Evolutionary conservation across 2,113 vertebrate genomes (phyloP).

Genomic region (Urocolius indicus): DNA sequence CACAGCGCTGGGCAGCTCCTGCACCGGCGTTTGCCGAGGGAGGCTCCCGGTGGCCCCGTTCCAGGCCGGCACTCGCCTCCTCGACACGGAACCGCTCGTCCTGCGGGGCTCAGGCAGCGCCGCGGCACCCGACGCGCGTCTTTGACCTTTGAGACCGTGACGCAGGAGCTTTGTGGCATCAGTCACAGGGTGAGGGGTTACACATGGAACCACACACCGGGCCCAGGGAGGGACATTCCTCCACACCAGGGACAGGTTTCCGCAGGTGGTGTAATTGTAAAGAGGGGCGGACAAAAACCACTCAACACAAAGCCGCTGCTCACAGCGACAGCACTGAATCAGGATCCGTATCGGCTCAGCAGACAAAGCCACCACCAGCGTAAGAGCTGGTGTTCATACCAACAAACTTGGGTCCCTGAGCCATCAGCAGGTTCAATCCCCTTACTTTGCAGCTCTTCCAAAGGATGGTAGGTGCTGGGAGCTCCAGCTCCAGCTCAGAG

Average conservation of each 20-base stretch:
- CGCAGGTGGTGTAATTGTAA: background rate
- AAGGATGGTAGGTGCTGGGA: too few relatives aligned
- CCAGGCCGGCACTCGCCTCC: conserved; percentile 47
- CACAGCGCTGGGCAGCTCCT: conserved; percentile 20
- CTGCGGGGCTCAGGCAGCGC: background rate
- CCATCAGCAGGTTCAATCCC: too few relatives aligned
- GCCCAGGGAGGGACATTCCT: background rate
- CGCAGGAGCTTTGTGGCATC: background rate
- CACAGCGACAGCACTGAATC: too few relatives aligned
- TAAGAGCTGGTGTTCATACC: too few relatives aligned
- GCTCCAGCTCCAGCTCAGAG: too few relatives aligned
- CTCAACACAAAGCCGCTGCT: too few relatives aligned
- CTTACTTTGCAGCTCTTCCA: too few relatives aligned
- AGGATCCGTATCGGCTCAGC: too few relatives aligned
- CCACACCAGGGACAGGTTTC: background rate
- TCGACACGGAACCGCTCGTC: conserved; percentile 54
- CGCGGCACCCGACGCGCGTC: background rate
- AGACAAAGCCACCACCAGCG: too few relatives aligned
- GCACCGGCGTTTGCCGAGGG: conserved; percentile 64
- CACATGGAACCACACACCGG: background rate
- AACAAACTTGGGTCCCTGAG: too few relatives aligned
- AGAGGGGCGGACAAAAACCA: too few relatives aligned
- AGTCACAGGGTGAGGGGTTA: background rate
- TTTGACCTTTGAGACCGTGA: background rate
- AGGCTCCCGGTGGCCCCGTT: conserved; percentile 58